Conservation (phyloP, 92 coral and sea anemone genomes). For the Muricea muricata region DNA sequence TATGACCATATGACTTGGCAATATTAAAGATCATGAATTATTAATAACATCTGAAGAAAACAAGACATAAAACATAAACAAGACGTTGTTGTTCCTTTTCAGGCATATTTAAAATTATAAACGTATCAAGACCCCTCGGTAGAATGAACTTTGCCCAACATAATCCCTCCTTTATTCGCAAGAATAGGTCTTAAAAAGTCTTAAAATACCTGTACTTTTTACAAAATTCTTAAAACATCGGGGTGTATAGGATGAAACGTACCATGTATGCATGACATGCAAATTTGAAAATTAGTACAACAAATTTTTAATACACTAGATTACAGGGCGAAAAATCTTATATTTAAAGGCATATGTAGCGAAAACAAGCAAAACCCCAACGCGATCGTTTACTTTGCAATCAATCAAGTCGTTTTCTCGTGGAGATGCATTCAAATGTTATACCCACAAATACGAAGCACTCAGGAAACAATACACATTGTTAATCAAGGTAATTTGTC, state of each 20-base stretch:
- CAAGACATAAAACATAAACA: too few species aligned
- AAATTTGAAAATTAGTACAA: neutral
- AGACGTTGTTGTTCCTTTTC: neutral
- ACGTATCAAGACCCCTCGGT: neutral
- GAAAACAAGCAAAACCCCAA: slow-evolving; percentile 9
- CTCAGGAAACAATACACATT: neutral
- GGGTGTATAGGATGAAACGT: neutral
- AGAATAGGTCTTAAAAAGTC: too few species aligned
- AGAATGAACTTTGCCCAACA: neutral
- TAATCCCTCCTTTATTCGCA: neutral
- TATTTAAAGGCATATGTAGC: slow-evolving; percentile 16
- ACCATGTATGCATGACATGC: neutral
- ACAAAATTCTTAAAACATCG: neutral
- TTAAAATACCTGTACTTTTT: neutral
- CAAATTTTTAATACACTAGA: neutral
- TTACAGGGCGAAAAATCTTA: neutral
- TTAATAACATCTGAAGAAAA: neutral
- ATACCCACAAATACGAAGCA: slow-evolving; percentile 21
- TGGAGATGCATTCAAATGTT: slow-evolving; percentile 55
- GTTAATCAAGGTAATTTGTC: slow-evolving; percentile 18
- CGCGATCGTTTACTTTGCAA: slow-evolving; percentile 35
- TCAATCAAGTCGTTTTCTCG: slow-evolving; percentile 52
- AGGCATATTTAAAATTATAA: too few species aligned
- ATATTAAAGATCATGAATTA: too few species aligned
- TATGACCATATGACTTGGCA: too few species aligned